phyloP scores from a whole-genome alignment of 2,888 invertebrate genomes.

The Oscheius sp. region DNA sequence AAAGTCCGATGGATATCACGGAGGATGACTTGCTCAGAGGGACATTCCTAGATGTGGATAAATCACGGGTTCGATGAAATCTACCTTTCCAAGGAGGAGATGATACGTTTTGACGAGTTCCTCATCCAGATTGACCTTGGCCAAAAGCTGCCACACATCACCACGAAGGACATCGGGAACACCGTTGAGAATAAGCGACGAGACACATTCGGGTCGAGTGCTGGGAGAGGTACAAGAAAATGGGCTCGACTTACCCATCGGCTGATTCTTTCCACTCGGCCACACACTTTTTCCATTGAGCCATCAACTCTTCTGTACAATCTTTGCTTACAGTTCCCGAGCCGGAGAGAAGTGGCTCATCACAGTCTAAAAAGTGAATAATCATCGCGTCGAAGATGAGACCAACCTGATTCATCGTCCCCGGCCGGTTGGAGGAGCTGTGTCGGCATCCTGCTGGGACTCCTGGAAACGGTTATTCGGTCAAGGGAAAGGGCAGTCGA shows the following conservation, averaged over 20 bases:
- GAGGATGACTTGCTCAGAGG: conserved; percentile 92
- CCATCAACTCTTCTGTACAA: conserved; percentile 90
- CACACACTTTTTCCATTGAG: conserved; percentile 89
- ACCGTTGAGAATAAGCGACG: conserved; percentile 84
- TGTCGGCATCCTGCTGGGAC: conserved; percentile 71
- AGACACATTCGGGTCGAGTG: conserved; percentile 84
- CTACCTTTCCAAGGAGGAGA: conserved; percentile 89
- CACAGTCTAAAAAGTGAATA: conserved; percentile 73
- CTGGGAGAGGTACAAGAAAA: conserved; percentile 41
- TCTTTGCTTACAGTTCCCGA: conserved; percentile 97
- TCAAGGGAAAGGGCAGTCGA: not conserved
- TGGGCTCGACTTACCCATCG: conserved; percentile 44
- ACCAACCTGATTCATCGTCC: conserved; percentile 71
- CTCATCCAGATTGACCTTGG: conserved; percentile 82
- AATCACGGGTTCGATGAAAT: not conserved
- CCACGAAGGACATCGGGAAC: conserved; percentile 95
- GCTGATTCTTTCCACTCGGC: conserved; percentile 72
- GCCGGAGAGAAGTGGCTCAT: conserved; percentile 93
- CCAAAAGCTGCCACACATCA: conserved; percentile 95
- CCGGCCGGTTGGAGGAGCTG: conserved; percentile 73
- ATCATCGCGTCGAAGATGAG: not conserved
- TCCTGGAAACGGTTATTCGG: conserved; percentile 40
- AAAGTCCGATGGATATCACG: conserved; percentile 97
- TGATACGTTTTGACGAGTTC: conserved; percentile 91
- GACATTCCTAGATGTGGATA: conserved; percentile 82